These are phyloP conservation scores for Rhamnusium bicolor DNA, from an alignment of 2,888 invertebrate species.

Conservation along the genomic window DNA sequence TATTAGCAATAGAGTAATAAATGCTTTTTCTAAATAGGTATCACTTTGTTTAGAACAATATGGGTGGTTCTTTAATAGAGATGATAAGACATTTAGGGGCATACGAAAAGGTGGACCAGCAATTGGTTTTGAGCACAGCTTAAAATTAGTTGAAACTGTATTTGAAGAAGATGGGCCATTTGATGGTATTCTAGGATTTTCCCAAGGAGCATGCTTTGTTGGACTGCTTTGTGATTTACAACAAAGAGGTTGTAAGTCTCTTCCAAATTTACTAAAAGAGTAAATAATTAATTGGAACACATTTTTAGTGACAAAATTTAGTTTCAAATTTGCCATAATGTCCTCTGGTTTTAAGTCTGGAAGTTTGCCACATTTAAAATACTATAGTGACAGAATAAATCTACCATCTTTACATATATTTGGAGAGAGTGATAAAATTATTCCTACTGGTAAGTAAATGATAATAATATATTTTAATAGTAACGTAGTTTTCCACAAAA, in stretches of 20 bases:
- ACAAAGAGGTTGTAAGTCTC: conserved; percentile 80
- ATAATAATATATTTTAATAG: conserved; percentile 4
- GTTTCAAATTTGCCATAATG: conserved; percentile 89
- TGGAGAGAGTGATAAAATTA: conserved; percentile 88
- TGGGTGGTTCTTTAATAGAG: conserved; percentile 94
- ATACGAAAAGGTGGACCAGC: conserved; percentile 81
- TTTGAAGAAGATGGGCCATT: conserved; percentile 87
- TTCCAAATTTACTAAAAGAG: conserved; percentile 6
- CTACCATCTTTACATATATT: conserved; percentile 88
- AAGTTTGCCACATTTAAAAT: conserved; percentile 82
- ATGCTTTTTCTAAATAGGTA: neutral
- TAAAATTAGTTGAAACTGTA: conserved; percentile 78
- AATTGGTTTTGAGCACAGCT: conserved; percentile 85
- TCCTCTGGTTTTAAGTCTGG: conserved; percentile 89
- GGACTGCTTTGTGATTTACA: conserved; percentile 87
- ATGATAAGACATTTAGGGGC: conserved; percentile 84
- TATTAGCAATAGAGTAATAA: neutral
- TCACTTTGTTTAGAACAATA: conserved; percentile 74
- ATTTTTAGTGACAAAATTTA: conserved; percentile 78
- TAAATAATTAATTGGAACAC: conserved; percentile 14
- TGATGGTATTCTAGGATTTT: conserved; percentile 94
- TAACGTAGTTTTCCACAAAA: too few relatives aligned
- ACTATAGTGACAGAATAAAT: conserved; percentile 79
- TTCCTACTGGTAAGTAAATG: conserved; percentile 77
- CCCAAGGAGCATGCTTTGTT: conserved; percentile 92